Evolutionary conservation across 2,797 vertebrate species (phyloP), one percentile per base, ranked within the genome.

Genomic region (Acrossocheilus wenchowensis): DNA sequence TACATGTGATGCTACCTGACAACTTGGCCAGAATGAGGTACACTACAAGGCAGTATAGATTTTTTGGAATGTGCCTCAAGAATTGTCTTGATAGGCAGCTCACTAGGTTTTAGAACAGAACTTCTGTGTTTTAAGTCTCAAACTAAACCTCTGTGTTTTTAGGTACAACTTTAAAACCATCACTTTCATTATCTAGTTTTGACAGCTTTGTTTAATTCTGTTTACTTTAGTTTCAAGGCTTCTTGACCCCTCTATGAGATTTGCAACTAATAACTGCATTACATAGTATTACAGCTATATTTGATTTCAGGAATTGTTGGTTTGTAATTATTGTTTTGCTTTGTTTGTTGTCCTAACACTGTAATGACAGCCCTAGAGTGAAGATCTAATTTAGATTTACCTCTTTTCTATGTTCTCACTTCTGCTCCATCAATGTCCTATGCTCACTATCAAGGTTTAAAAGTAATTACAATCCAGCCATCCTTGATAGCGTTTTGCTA

Each of bases 371-470:
- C 81, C 82, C 74, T 86, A 89, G 88, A 93, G 92, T 92, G 92
- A 88, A 95, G 95, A 96, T 95, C 92, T 92, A 94, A 95, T 95
- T 95, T 95, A 95, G 95, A 95, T 95, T 90, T 92, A 87, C 90
- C 88, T 90, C 86, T 81, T 81, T 88, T 89, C 90, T 87, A 71
- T 72, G 86, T 89, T 88, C 80, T 62, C 69, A 79, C 66, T 78
- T 45, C 52, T 81, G 69, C 69, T 81, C 57, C 57, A 21, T 86
- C 78, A 75, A 30, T 81, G n/a, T 79, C 52, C 43, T 54, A 5
- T 14, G 68, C 41, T 60, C 74, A 39, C 39, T 66, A 57, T 84
- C 77, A 74, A 62, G n/a, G 52, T 45, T 50, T 74, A 57, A 62
- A 85, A 73, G 23, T 64, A 81, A 86, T 86, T 86, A 50, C 84